Evolutionary conservation across 2,113 vertebrate species (phyloP), one percentile per base, ranked within the genome.

Genomic region (Meles meles): DNA sequence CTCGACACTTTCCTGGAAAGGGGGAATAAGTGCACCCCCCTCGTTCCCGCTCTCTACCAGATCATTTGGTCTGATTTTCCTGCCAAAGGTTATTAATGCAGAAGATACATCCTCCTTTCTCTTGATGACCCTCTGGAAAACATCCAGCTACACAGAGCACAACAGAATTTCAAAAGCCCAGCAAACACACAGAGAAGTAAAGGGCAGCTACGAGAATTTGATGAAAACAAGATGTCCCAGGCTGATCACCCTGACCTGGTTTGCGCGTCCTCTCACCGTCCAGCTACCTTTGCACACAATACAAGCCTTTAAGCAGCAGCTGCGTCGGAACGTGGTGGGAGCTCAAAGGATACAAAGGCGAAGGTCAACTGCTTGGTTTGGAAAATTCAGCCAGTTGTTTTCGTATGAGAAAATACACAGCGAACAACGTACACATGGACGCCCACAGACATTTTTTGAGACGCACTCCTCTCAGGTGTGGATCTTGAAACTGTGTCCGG

Each of bases 141-240:
- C 42, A 82, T 27, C 92, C 88, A 96, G 84, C 76, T 52, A 42
- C 72, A 80, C 86, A 63, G 79, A 95, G 88, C 49, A 95, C 31
- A 65, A 23, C 27, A 71, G 84, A 92, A 90, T 84, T 69, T 72
- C 92, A 44, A 72, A 76, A 59, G 80, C 23, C 44, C 23, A 31
- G 44, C 80, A 83, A 94, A 94, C 34, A 31, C 42, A 29, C 29
- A 44, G 67, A 86, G n/a, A 47, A 59, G 31, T 20, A 67, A 49
- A 82, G 12, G 42, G n/a, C 5, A 59, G 63, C 77, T 11, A 27
- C 0, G 2, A 61, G 55, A 44, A 83, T 15, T 0, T 59, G 82
- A 87, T 17, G 37, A 44, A 92, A 92, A 49, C 74, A 89, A 91
- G 65, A 86, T 34, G 74, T 49, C 31, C 61, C 47, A 12, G 79